Evolutionary conservation across 2,797 vertebrate genomes (phyloP).

Genomic region (Characodon lateralis): DNA sequence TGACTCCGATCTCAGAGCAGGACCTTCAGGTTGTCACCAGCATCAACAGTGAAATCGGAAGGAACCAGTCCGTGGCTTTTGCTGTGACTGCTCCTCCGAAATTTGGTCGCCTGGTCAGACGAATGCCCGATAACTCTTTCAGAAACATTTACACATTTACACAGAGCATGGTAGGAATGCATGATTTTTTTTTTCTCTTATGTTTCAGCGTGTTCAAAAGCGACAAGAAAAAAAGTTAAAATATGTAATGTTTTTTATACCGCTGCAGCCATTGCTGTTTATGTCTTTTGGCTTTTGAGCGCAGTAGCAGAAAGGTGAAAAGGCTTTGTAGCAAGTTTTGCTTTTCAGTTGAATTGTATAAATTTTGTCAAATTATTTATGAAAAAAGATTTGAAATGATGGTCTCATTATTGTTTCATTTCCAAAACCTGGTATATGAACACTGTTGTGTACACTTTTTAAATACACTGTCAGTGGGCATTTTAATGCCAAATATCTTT

Average conservation of each 20-base stretch:
- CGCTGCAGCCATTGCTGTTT: background rate
- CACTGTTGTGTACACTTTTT: background rate
- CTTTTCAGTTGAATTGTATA: no score
- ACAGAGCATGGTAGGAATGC: constrained; percentile 84
- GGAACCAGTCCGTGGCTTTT: constrained; percentile 84
- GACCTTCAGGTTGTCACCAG: constrained; percentile 86
- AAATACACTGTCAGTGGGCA: background rate
- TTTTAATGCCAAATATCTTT: background rate
- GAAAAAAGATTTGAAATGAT: no score
- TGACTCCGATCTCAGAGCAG: constrained; percentile 78
- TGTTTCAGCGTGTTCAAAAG: background rate
- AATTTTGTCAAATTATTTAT: no score
- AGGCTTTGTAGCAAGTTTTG: no score
- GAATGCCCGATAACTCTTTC: constrained; percentile 74
- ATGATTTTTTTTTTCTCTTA: background rate
- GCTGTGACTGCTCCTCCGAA: constrained; percentile 77
- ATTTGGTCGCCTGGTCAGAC: constrained; percentile 81
- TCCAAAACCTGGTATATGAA: no score
- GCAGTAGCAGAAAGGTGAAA: no score
- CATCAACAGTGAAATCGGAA: constrained; percentile 66
- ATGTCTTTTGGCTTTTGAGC: background rate
- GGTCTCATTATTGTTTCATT: no score
- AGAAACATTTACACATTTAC: constrained; percentile 83
- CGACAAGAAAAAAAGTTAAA: background rate
- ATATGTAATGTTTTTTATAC: background rate